Evolutionary conservation across 2,797 vertebrate genomes (phyloP), one percentile per base, ranked within the genome.

Genomic region (Hemibagrus guttatus): DNA sequence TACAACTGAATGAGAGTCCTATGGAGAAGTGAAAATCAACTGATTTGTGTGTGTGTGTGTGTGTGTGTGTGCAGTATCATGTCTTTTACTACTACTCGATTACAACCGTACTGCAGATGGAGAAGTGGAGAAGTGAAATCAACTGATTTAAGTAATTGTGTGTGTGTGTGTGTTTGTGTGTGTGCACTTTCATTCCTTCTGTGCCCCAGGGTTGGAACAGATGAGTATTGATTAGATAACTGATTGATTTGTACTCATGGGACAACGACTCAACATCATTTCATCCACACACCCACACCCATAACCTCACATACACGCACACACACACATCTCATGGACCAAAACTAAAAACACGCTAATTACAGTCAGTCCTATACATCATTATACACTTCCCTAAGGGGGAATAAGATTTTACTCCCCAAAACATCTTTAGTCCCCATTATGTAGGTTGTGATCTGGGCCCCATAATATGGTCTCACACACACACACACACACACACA

Each of bases 211-310:
- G 90, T 89, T 89, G 90, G 85, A 89, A 91, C 82, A 93, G 93
- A 94, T 94, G 94, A 94, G 92, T 94, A 95, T 95, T 92, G 93
- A 95, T 95, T 92, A 91, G 89, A 90, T 93, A 93, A 95, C 91
- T 94, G 94, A 95, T 93, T 95, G 94, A 95, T 93, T 93, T 92
- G 92, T 91, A 78, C 52, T 35, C 52, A 31, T 31, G 28, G 74
- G 49, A 56, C 46, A 28, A 4, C 16, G 2, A 92, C 90, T 90
- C 80, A 93, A 91, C 92, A 92, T 93, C 91, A 94, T 94, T 91
- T 54, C 39, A 69, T 19, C n/a, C 64, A n/a, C 35, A 66, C 85
- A 68, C 42, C 63, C 80, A 72, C 46, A 56, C 85, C 86, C 90
- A 90, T 87, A 85, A 89, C 76, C 85, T 78, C 89, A 84, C 81